Base-by-base conservation (phyloP, 2,888 invertebrate genomes). In the Leuctra nigra region DNA sequence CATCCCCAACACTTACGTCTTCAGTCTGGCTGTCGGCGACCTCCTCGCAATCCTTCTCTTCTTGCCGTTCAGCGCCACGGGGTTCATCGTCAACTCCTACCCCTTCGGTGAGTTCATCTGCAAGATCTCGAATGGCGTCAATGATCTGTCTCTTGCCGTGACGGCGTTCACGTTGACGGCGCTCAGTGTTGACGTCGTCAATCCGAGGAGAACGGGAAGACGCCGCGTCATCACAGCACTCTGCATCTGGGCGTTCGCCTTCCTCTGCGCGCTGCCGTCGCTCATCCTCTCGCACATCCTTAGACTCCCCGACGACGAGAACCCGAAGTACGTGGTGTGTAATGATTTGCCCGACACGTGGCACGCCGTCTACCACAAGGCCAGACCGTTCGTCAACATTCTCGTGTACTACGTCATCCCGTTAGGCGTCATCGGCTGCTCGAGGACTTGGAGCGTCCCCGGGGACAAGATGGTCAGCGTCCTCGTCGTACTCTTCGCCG, bases 91-190 rank as follows among this genome's bases (percentile, higher is more conserved):
- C 61, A 16, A 16, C 38, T 16, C 16, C 38, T 95, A 92, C 91
- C 93, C 93, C 0, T 95, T 88, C 79, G 94, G 94, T 1, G 78
- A 78, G 52, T 74, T 83, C 1, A 80, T 93, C 16, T 96, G 91
- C 70, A 56, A 59, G 48, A 63, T 69, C 20, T 89, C 88, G 1
- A 92, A 94, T 70, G 88, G 86, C 41, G 83, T 88, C 48, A 91
- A 91, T 68, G 91, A 93, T 66, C 80, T 94, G 63, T 92, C 91
- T 54, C 85, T 93, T 55, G 94, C 94, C 0, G 94, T 95, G 0
- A 93, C 93, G 0, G 92, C 95, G 1, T 94, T 94, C 70, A 95
- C 94, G 0, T 74, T 95, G 62, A 93, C 91, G 0, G 93, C 93
- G 0, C 75, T 95, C 1, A 92, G 93, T 18, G 90, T 87, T 9